Conservation (phyloP, 2,113 vertebrate species). For the Gambusia affinis region DNA sequence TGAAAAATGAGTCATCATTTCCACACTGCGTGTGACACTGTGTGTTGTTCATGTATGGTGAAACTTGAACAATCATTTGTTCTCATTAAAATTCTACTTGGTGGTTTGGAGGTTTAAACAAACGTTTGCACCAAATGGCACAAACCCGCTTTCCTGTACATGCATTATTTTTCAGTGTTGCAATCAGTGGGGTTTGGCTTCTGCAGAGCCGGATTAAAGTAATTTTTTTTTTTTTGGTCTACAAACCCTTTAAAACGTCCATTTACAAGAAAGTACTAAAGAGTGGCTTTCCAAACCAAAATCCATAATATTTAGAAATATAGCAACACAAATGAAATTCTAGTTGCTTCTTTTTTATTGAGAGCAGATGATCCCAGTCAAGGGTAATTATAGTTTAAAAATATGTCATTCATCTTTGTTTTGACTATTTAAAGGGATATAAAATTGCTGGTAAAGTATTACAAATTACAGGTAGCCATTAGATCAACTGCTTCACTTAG, state of each 20-base stretch:
- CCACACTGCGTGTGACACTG: slow-evolving; percentile 26
- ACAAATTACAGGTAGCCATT: background rate
- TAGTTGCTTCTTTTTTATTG: slow-evolving; percentile 1
- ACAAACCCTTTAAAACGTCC: background rate
- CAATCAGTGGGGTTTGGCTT: slow-evolving; percentile 1
- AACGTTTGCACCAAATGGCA: slow-evolving; percentile 8
- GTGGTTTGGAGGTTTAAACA: slow-evolving; percentile 21
- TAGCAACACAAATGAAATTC: background rate
- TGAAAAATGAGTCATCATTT: slow-evolving; percentile 60
- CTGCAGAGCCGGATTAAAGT: background rate
- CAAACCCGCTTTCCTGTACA: slow-evolving; percentile 6
- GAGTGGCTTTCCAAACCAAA: slow-evolving; percentile 2
- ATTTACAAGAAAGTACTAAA: slow-evolving; percentile 2
- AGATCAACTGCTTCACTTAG: background rate
- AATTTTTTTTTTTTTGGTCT: slow-evolving; percentile 7
- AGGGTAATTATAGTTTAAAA: background rate
- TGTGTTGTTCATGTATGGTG: slow-evolving; percentile 13
- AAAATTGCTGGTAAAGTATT: background rate
- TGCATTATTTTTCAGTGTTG: background rate
- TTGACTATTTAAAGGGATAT: background rate
- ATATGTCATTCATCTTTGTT: background rate
- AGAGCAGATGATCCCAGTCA: background rate
- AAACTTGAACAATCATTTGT: slow-evolving; percentile 13
- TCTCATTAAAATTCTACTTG: slow-evolving; percentile 4
- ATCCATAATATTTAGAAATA: slow-evolving; percentile 1